These are phyloP conservation scores for Magallana ariakensis DNA, from an alignment of 1,140 invertebrate genomes.

Conservation along the genomic window DNA sequence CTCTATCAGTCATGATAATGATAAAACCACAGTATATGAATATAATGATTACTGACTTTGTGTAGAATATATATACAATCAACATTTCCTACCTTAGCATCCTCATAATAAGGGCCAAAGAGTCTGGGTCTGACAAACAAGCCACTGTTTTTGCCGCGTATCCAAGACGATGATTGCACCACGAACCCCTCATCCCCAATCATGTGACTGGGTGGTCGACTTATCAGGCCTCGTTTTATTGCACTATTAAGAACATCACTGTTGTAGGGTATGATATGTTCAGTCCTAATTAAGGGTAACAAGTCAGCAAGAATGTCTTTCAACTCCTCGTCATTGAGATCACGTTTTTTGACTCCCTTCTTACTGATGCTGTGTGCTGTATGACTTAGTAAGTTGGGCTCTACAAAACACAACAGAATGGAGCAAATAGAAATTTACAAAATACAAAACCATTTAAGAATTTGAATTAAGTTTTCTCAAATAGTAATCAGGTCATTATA, in stretches of 20 bases:
- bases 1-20: too few relatives aligned
- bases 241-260: slow-evolving; percentile 88
- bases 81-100: slow-evolving; percentile 86
- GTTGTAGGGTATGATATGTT: slow-evolving; percentile 93
- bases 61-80: too few relatives aligned
- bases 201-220: slow-evolving; percentile 92
- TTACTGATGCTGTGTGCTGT: slow-evolving; percentile 93
- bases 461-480: too few relatives aligned
- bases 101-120: slow-evolving; percentile 96
- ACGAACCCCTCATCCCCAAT: slow-evolving; percentile 84
- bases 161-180: slow-evolving; percentile 89
- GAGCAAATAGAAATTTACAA: too few relatives aligned
- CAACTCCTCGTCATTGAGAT: slow-evolving; percentile 91
- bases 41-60: too few relatives aligned
- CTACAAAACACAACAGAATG: slow-evolving; percentile 79
- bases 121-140: slow-evolving; percentile 91
- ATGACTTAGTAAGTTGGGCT: slow-evolving; percentile 94
- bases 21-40: too few relatives aligned
- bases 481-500: too few relatives aligned
- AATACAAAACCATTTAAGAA: too few relatives aligned
- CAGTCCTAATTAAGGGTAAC: slow-evolving; percentile 89
- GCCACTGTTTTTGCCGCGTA: slow-evolving; percentile 88
- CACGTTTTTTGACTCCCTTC: slow-evolving; percentile 91
- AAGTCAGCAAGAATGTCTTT: slow-evolving; percentile 92
- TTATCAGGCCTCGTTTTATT: slow-evolving; percentile 91